Evolutionary conservation across 37 sponge, comb jelly and placozoan species (phyloP).

Genomic region (Bolinopsis microptera): DNA sequence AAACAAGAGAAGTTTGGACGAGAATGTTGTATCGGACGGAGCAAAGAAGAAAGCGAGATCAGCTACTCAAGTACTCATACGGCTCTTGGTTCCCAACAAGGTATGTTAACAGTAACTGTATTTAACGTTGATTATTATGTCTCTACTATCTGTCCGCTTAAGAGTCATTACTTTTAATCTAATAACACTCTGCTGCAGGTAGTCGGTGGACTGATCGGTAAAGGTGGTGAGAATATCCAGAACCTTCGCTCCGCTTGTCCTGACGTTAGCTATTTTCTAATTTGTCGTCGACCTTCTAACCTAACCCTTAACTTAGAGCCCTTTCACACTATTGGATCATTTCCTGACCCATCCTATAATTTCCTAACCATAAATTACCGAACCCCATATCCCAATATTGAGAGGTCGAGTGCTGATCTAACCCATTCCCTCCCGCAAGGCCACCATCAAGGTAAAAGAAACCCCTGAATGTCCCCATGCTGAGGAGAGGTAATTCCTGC

Average conservation of each 20-base stretch:
- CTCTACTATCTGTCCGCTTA: neutral
- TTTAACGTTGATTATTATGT: neutral
- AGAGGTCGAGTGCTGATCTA: neutral
- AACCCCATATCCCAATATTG: neutral
- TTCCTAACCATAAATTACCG: neutral
- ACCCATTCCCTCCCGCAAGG: conserved; percentile 42
- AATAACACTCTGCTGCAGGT: neutral
- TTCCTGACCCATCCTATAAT: neutral
- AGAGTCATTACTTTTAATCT: neutral
- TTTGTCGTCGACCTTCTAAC: no score
- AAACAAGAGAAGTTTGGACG: neutral
- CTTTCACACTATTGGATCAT: neutral
- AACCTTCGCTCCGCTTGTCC: conserved; percentile 8
- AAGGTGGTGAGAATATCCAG: conserved; percentile 24
- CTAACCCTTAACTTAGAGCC: no score
- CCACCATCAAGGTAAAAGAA: conserved; percentile 37
- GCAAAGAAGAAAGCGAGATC: neutral
- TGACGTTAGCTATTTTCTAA: conserved; percentile 21
- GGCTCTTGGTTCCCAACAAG: conserved; percentile 4
- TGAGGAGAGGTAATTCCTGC: conserved; percentile 56
- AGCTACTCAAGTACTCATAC: neutral
- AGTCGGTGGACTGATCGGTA: conserved; percentile 28
- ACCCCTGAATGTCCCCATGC: conserved; percentile 58
- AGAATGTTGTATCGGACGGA: neutral
- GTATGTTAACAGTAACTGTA: no score